A percentile compares a stretch with the other conserved stretches of the same genome.
Evolutionary conservation across 1,140 invertebrate species (phyloP).

Genomic region (Maniola jurtina): DNA sequence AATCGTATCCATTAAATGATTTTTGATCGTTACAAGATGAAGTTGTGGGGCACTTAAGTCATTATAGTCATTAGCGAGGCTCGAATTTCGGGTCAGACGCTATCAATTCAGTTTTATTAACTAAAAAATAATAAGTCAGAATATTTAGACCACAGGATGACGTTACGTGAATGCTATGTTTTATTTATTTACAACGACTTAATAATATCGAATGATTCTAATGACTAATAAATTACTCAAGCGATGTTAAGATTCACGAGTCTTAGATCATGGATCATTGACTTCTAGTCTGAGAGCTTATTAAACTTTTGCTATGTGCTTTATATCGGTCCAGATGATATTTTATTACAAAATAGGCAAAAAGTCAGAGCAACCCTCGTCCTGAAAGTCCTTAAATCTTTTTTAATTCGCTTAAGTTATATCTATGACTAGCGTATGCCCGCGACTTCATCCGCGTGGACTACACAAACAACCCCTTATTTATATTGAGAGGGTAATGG

Average conservation of each 20-base stretch:
- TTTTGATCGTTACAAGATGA: constrained; percentile 24
- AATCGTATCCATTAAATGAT: constrained; percentile 21
- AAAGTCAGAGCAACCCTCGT: too few relatives aligned
- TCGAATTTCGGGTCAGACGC: constrained; percentile 47
- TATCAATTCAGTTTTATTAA: constrained; percentile 25
- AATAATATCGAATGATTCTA: constrained; percentile 5
- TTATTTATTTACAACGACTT: constrained; percentile 6
- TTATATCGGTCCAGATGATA: too few relatives aligned
- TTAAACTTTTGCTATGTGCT: too few relatives aligned
- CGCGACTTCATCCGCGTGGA: too few relatives aligned
- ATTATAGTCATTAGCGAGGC: constrained; percentile 58
- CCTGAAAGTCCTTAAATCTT: too few relatives aligned
- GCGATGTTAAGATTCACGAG: constrained; percentile 1
- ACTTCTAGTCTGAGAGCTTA: not conserved
- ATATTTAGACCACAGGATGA: not conserved
- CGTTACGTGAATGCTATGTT: not conserved
- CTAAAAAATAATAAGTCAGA: constrained; percentile 18
- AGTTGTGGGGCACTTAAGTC: constrained; percentile 48
- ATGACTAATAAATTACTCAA: constrained; percentile 6
- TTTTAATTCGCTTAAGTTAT: too few relatives aligned
- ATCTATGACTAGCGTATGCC: too few relatives aligned
- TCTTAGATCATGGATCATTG: not conserved
- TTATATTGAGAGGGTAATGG: too few relatives aligned
- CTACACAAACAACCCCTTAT: too few relatives aligned
- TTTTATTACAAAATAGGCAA: too few relatives aligned